Base-by-base conservation (phyloP, 1,140 invertebrate species). In the Sarcophaga peregrina region DNA sequence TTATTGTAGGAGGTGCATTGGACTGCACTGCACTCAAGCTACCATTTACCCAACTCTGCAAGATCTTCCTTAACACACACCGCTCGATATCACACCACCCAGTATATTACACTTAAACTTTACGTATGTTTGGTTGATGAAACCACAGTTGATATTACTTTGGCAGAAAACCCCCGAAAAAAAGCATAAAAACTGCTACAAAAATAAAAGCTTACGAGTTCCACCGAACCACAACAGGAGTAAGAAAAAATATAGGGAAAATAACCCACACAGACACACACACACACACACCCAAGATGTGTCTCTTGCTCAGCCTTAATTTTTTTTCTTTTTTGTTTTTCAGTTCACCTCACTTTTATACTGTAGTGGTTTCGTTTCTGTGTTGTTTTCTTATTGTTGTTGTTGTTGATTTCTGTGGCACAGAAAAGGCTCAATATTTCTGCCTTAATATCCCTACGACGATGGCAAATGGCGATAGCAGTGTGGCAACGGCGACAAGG, bases 391-490 rank as follows among this genome's bases (percentile, higher is more conserved):
- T 20, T 10, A 10, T 15, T 46, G 1, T 13, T 10, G 5, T 68
- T 20, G 13, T 68, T 68, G 13, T 75, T 10, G 50, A 25, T 78
- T 50, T 8, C 20, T 48, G 75, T 20, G 7, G 46, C 13, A 37
- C 25, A 37, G 11, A 78, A 78, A 50, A 78, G 75, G 47, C 75
- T 78, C 46, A 78, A 78, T 37, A 37, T 78, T 78, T 78, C 75
- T 78, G 75, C 75, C 75, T 78, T 78, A 78, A 78, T 78, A 25
- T 78, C 75, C 75, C 75, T 76, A 47, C 74, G 74, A 76, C 75
- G 47, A 47, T 17, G 62, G 62, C 62, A 20, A 25, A n/a, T n/a
- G n/a, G n/a, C 75, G 47, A 47, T 17, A n/a, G 62, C 62, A 20
- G n/a, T 72, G 62, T 17, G n/a, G n/a, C 6, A 25, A 8, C n/a